These are phyloP conservation scores for Poecilia picta DNA, from an alignment of 2,797 vertebrate species.

Conservation along the genomic window DNA sequence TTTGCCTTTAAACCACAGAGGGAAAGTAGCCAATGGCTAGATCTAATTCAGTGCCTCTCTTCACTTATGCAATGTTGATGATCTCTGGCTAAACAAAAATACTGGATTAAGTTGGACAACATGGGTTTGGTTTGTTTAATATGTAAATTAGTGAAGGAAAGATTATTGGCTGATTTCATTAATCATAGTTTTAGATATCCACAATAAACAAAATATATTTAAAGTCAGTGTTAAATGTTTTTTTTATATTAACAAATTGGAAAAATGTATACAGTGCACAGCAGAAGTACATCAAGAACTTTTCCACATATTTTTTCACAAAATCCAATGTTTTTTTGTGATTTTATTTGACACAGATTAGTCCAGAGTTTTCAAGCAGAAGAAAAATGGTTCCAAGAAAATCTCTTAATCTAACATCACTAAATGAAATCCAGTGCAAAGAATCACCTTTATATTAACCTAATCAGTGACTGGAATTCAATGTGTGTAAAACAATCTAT, in stretches of 20 bases:
- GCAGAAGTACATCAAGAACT: neutral
- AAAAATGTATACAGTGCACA: neutral
- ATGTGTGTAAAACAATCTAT: neutral
- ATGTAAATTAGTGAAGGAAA: neutral
- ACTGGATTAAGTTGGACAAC: neutral
- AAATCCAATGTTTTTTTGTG: neutral
- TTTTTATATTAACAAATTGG: neutral
- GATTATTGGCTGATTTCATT: neutral
- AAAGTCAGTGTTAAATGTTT: neutral
- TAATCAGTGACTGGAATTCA: neutral
- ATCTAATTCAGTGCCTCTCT: neutral
- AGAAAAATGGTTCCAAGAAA: neutral
- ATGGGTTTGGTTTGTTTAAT: neutral
- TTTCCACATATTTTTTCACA: neutral
- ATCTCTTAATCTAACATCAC: neutral
- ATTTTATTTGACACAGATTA: neutral
- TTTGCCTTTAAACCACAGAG: neutral
- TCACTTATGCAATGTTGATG: neutral
- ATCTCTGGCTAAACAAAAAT: neutral
- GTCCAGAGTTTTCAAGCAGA: neutral
- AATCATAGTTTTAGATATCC: neutral
- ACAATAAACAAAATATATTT: neutral
- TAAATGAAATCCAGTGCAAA: neutral
- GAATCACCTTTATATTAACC: neutral
- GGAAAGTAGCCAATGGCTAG: neutral